Evolutionary conservation across 2,113 vertebrate genomes (phyloP).

Genomic region (Callospermophilus lateralis): DNA sequence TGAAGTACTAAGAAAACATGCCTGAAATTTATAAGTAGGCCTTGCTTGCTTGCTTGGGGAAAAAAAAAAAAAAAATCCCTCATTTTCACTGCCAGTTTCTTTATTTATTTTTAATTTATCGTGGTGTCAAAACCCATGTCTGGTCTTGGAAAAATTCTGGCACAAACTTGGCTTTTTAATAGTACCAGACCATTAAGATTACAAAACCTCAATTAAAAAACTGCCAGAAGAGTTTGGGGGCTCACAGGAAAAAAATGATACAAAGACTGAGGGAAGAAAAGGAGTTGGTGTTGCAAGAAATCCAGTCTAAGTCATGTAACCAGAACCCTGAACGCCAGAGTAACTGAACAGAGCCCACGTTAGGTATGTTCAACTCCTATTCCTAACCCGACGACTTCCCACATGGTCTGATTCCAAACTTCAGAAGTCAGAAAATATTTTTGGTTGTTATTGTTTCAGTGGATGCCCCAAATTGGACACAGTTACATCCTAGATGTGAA

Average conservation of each 20-base stretch:
- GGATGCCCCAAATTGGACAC: background rate
- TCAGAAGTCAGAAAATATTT: background rate
- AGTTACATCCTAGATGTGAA: background rate
- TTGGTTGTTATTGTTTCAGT: background rate
- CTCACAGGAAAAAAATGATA: slow-evolving; percentile 81
- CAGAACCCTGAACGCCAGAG: slow-evolving; percentile 67
- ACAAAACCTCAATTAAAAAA: slow-evolving; percentile 87
- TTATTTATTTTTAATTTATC: slow-evolving; percentile 79
- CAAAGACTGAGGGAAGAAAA: slow-evolving; percentile 74
- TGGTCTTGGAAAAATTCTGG: slow-evolving; percentile 81
- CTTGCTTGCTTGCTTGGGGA: slow-evolving; percentile 40
- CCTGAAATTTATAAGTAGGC: slow-evolving; percentile 75
- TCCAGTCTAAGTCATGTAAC: slow-evolving; percentile 70
- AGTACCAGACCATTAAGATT: slow-evolving; percentile 81
- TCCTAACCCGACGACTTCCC: background rate
- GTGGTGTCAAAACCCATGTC: slow-evolving; percentile 83
- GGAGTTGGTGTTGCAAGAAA: slow-evolving; percentile 72
- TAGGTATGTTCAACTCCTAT: background rate
- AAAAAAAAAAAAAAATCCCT: slow-evolving; percentile 53
- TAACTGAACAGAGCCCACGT: slow-evolving; percentile 52
- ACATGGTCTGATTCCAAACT: slow-evolving; percentile 41
- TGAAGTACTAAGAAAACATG: slow-evolving; percentile 78
- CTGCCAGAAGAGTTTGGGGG: slow-evolving; percentile 80
- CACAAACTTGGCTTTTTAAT: slow-evolving; percentile 81
- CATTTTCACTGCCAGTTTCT: slow-evolving; percentile 71